Percentiles rank a stretch among this genome's conserved stretches.
phyloP scores from a whole-genome alignment of 2,113 vertebrate genomes.

The Fulmarus glacialis region DNA sequence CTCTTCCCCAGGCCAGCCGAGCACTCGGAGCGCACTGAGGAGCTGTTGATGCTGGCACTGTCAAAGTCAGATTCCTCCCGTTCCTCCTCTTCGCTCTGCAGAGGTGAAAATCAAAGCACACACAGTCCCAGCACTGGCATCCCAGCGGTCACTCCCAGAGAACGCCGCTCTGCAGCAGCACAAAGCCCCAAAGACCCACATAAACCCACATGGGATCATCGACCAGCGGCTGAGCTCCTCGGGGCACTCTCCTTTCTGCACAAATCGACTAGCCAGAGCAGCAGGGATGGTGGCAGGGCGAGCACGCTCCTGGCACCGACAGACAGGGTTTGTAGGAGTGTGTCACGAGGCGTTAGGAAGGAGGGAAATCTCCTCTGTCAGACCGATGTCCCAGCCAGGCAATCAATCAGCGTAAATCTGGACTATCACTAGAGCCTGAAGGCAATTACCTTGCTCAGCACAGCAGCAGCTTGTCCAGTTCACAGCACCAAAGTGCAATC shows the following conservation, averaged over 20 bases:
- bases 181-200: not conserved
- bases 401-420: fast-evolving
- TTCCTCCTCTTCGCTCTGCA: slow-evolving; percentile 95
- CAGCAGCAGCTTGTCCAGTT: not conserved
- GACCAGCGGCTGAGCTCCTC: fast-evolving
- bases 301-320: fast-evolving
- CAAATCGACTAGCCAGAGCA: too few relatives aligned
- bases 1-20: slow-evolving; percentile 87
- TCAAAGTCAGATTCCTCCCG: slow-evolving; percentile 95
- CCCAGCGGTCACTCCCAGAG: not conserved
- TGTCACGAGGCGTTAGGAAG: not conserved
- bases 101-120: not conserved
- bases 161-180: fast-evolving
- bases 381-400: not conserved
- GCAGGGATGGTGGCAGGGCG: not conserved
- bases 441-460: not conserved
- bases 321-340: fast-evolving
- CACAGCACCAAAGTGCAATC: not conserved
- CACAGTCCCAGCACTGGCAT: not conserved
- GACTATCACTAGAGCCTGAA: not conserved
- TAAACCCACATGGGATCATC: fast-evolving
- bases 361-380: not conserved
- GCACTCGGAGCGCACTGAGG: slow-evolving; percentile 90
- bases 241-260: not conserved
- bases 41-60: slow-evolving; percentile 94